These are phyloP conservation scores for Ctenopoma multispine DNA, from an alignment of 2,797 vertebrate genomes.

Conservation along the genomic window DNA sequence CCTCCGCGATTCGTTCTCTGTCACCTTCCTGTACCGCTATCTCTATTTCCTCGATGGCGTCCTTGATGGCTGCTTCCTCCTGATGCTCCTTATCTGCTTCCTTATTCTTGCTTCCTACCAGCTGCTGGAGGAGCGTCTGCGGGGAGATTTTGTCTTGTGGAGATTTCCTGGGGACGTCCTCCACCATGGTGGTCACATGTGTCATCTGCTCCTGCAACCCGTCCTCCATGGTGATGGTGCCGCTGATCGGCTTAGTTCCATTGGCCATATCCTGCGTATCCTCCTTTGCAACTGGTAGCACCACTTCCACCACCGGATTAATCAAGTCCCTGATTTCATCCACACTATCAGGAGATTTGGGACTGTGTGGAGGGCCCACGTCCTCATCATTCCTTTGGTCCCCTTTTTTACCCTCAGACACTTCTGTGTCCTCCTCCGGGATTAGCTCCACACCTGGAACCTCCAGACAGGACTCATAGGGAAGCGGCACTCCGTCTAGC, in stretches of 20 bases:
- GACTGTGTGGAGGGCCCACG: background rate
- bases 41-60: conserved; percentile 65
- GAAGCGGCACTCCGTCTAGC: conserved; percentile 79
- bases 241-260: conserved; percentile 42
- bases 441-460: conserved; percentile 83
- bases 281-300: conserved; percentile 25
- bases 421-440: conserved; percentile 73
- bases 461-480: conserved; percentile 85
- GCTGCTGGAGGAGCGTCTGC: conserved; percentile 57
- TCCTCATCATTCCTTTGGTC: conserved; percentile 16
- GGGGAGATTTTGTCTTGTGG: conserved; percentile 36
- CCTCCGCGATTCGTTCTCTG: conserved; percentile 25
- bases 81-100: conserved; percentile 18
- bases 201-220: conserved; percentile 64
- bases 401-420: conserved; percentile 10
- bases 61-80: conserved; percentile 52
- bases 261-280: conserved; percentile 51
- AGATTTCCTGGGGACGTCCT: conserved; percentile 54
- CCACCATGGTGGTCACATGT: conserved; percentile 54
- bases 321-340: conserved; percentile 84
- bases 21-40: conserved; percentile 62
- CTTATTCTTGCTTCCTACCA: conserved; percentile 45
- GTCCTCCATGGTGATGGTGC: conserved; percentile 69
- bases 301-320: conserved; percentile 77
- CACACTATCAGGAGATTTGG: conserved; percentile 82